Base-by-base conservation (phyloP, 2,888 invertebrate genomes). In the Bruchidius siliquastri region DNA sequence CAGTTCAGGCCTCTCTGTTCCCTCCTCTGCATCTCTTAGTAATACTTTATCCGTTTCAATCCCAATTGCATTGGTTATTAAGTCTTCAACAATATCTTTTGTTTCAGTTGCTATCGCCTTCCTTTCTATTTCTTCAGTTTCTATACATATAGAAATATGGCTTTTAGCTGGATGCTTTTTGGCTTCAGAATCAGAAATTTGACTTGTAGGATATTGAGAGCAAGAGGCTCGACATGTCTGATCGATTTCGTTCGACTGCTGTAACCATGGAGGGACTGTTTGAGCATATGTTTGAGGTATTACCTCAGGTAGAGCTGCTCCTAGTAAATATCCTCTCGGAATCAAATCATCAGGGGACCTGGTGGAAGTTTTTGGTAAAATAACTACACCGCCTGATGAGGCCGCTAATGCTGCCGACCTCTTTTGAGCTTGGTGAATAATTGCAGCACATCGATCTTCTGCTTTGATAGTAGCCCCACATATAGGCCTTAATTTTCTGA, bases 241-340 rank as follows among this genome's bases (percentile, higher is more conserved):
- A n/a, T n/a, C n/a, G n/a, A n/a, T n/a, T n/a, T n/a, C n/a, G 3
- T 49, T 18, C 49, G 18, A 49, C 49, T 49, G 8, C 18, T 49
- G 49, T 49, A 49, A 13, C 49, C 49, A 49, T 18, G 8, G 13
- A 18, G 49, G 49, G 1, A 49, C 49, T 13, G 49, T 1, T 49
- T 49, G 13, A 13, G 8, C 18, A 49, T 49, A 18, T 18, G 49
- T 13, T 49, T 3, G 49, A 30, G 20, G 18, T 68, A 72, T 67
- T 21, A 70, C 13, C 22, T 73, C 71, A 6, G 73, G 72, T 13
- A 73, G 21, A 66, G 69, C 68, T 67, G 73, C 72, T 22, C 76
- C 77, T 18, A 74, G 71, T n/a, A 76, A 72, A 69, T 76, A 76
- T 0, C 77, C 77, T 67, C 30, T 70, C 0, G 76, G 77, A 67